Conservation (phyloP, 2,888 invertebrate species). For the Eupithecia subumbrata region DNA sequence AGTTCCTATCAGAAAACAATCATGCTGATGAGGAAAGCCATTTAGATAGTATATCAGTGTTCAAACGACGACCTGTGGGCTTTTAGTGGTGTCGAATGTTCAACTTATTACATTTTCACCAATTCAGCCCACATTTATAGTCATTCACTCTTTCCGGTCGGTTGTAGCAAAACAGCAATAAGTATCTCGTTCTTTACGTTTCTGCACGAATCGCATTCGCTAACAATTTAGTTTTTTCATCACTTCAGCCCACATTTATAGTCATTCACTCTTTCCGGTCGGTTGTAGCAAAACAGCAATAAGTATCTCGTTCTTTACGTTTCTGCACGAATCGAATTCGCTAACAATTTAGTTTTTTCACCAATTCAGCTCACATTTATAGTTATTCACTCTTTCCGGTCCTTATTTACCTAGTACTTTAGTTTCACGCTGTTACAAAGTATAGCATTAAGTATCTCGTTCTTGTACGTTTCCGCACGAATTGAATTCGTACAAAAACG, state of each 20-base stretch:
- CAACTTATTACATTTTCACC: neutral
- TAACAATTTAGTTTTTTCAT: no score
- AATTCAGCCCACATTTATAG: neutral
- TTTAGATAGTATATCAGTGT: constrained; percentile 1
- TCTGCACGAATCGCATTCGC: no score
- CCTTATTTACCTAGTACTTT: no score
- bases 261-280: neutral
- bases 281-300: neutral
- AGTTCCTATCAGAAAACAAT: neutral
- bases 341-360: no score
- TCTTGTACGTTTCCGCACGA: no score
- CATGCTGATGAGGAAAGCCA: neutral
- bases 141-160: neutral
- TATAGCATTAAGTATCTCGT: no score
- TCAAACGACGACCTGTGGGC: neutral
- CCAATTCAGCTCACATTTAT: neutral
- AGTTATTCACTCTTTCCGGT: neutral
- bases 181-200: no score
- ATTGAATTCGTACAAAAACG: no score
- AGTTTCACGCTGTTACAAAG: no score
- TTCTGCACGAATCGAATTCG: no score
- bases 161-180: neutral
- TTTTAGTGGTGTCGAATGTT: neutral
- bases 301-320: no score
- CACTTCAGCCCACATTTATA: neutral